phyloP scores from a whole-genome alignment of 2,113 vertebrate species.

The Atherinomorus stipes region DNA sequence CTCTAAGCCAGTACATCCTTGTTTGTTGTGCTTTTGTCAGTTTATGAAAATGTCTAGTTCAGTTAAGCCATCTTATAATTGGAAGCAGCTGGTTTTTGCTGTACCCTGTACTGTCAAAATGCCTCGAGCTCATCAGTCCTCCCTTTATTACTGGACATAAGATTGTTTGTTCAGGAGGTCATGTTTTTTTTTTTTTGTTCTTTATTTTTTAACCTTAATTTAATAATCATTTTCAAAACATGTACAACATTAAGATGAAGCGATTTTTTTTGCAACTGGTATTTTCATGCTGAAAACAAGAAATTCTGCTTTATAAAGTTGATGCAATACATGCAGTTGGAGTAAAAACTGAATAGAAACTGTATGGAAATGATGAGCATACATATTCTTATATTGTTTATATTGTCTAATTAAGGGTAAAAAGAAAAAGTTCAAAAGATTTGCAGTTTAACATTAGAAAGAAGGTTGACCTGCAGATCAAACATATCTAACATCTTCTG shows the following conservation, averaged over 20 bases:
- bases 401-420: background rate
- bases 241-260: background rate
- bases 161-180: conserved; percentile 19
- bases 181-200: conserved; percentile 21
- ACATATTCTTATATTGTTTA: background rate
- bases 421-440: background rate
- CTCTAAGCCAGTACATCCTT: background rate
- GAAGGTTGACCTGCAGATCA: background rate
- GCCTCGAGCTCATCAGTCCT: conserved; percentile 16
- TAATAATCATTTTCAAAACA: conserved; percentile 21
- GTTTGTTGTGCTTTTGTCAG: conserved; percentile 16
- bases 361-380: too few relatives aligned
- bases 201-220: conserved; percentile 25
- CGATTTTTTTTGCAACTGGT: background rate
- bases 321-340: too few relatives aligned
- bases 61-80: conserved; percentile 39
- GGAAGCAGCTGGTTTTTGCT: conserved; percentile 49
- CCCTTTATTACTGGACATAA: conserved; percentile 17
- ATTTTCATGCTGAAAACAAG: background rate
- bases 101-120: background rate
- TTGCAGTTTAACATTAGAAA: background rate
- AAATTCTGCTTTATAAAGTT: background rate
- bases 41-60: conserved; percentile 40
- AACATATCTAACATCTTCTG: background rate
- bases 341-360: background rate